These are phyloP conservation scores for Choristoneura fumiferana DNA, from an alignment of 1,140 invertebrate genomes.

Conservation along the genomic window DNA sequence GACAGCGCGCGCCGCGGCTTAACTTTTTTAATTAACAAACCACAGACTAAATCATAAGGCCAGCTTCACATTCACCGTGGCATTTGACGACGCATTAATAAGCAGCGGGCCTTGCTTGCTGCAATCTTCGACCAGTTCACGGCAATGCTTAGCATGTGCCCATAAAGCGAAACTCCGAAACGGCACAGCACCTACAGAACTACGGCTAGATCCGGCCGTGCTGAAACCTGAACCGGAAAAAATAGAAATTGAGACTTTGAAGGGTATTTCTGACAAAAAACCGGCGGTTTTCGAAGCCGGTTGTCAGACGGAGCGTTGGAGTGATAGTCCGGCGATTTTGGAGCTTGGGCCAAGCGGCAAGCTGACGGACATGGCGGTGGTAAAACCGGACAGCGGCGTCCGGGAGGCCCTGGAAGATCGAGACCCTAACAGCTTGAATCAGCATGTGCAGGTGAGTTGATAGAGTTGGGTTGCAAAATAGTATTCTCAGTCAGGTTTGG, in stretches of 20 bases:
- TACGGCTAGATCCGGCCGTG: conserved; percentile 33
- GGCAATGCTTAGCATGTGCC: conserved; percentile 40
- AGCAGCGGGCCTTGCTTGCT: conserved; percentile 34
- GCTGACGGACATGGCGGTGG: conserved; percentile 29
- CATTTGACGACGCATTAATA: conserved; percentile 42
- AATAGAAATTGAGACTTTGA: background rate
- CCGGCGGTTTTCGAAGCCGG: conserved; percentile 6
- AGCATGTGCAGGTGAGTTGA: conserved; percentile 82
- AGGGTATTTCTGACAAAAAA: background rate
- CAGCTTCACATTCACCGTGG: conserved; percentile 32
- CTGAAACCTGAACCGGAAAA: conserved; percentile 21
- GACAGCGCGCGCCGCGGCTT: too few relatives aligned
- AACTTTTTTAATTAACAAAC: background rate
- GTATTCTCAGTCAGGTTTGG: too few relatives aligned
- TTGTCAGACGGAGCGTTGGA: background rate
- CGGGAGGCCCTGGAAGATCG: conserved; percentile 81
- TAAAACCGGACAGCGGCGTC: conserved; percentile 66
- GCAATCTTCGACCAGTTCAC: conserved; percentile 29
- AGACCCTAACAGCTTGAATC: conserved; percentile 84
- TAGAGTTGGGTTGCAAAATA: too few relatives aligned
- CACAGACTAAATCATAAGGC: background rate
- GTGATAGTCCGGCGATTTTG: background rate
- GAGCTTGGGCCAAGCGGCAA: background rate
- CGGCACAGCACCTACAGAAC: conserved; percentile 42
- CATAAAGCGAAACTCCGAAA: conserved; percentile 45